phyloP scores from a whole-genome alignment of 2,113 vertebrate species.

The Patagioenas fasciata region DNA sequence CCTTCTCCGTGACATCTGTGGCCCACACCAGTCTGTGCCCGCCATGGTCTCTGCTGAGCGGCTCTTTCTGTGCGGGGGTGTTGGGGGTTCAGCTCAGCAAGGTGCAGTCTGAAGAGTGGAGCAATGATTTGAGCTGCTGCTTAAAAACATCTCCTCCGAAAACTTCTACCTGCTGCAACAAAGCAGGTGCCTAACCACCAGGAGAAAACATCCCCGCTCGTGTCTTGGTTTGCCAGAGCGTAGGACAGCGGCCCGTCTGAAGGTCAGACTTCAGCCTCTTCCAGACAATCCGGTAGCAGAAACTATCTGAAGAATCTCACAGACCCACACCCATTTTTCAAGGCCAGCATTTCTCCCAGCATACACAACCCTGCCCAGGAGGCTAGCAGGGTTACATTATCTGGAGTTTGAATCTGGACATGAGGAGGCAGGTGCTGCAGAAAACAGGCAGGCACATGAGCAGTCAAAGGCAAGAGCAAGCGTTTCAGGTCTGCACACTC shows the following conservation, averaged over 20 bases:
- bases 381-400: conserved; percentile 56
- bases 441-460: conserved; percentile 67
- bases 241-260: neutral
- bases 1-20: neutral
- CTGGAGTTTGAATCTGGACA: conserved; percentile 59
- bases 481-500: conserved; percentile 60
- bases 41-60: neutral
- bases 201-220: neutral
- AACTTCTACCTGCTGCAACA: neutral
- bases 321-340: conserved; percentile 34
- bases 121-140: neutral
- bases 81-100: neutral
- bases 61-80: neutral
- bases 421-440: conserved; percentile 64
- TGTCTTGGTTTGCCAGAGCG: neutral
- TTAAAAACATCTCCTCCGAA: neutral
- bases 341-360: conserved; percentile 52
- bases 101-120: neutral
- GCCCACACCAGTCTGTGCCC: neutral
- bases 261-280: conserved; percentile 6
- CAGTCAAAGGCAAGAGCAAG: conserved; percentile 47
- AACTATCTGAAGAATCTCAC: conserved; percentile 49
- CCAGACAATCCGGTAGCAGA: conserved; percentile 6
- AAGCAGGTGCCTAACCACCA: neutral
- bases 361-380: conserved; percentile 62